Evolutionary conservation across 1,140 invertebrate genomes (phyloP), one percentile per base, ranked within the genome.

Genomic region (Diorhabda sublineata): DNA sequence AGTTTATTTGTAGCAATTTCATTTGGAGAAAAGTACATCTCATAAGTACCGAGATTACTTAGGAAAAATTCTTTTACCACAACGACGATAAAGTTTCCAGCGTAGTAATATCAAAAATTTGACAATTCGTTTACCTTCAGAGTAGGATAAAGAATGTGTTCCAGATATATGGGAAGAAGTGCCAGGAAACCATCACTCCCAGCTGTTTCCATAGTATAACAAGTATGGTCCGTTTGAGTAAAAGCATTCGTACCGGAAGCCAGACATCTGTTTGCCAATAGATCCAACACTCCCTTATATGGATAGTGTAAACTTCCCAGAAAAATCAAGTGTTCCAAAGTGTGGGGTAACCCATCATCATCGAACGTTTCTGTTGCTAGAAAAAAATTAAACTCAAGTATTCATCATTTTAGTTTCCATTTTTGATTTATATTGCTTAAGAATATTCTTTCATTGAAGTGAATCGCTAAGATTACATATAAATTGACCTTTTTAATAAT

Each of bases 271-370:
- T 95, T 96, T 4, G 95, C 94, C 58, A 96, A 80, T 42, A 96
- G 82, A 82, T 97, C 95, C 58, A 97, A 82, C 61, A 96, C 88
- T 8, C 95, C 94, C 83, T 94, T 93, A 75, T 92, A 97, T 0
- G 95, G 96, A 82, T 95, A 97, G 0, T 91, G 85, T 80, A 96
- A 89, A 78, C 93, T 95, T 2, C 95, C 95, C 77, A 97, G 83
- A 82, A 97, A 97, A 26, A 97, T 88, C 4, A 97, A 85, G 83
- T 98, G 95, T 78, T 97, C 95, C 79, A 97, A 82, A 8, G 95
- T 97, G 78, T 97, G 95, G 2, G 95, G 95, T 56, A 97, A 79
- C 3, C 95, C 95, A 86, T 97, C 94, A 83, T 97, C 92, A 82
- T 95, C 92, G 78, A 90, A 86, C 0, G 94, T 92, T 85, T 97